Conservation (phyloP, 2,113 vertebrate species). For the Xyrauchen texanus region DNA sequence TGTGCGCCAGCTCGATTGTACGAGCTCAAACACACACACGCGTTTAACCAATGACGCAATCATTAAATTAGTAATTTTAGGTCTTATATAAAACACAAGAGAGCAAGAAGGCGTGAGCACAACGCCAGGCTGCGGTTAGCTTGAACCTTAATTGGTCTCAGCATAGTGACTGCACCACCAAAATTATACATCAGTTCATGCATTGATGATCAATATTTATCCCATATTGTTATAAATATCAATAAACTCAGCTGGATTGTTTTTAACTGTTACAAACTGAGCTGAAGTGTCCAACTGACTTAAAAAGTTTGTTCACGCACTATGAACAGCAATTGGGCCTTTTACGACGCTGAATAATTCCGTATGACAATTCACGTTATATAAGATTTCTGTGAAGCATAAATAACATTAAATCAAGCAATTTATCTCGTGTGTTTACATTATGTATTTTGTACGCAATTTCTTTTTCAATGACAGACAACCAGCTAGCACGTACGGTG, state of each 20-base stretch:
- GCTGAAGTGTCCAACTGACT: not conserved
- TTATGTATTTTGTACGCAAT: too few species aligned
- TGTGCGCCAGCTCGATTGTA: not conserved
- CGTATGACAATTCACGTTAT: not conserved
- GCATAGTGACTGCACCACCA: not conserved
- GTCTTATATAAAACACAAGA: conserved; percentile 37
- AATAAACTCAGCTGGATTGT: not conserved
- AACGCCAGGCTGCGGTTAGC: not conserved
- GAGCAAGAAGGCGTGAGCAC: conserved; percentile 36
- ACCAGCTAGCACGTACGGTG: not conserved
- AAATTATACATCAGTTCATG: too few species aligned
- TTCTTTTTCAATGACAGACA: not conserved
- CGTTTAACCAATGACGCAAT: not conserved
- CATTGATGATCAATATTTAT: not conserved
- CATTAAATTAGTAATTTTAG: conserved; percentile 12
- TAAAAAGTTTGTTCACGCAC: conserved; percentile 2
- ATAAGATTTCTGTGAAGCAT: not conserved
- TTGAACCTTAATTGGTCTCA: not conserved
- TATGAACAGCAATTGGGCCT: not conserved
- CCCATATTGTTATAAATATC: not conserved
- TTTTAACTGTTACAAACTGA: not conserved
- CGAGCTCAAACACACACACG: not conserved
- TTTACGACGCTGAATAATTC: not conserved
- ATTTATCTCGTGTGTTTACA: not conserved
- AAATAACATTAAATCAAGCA: not conserved